phyloP scores from a whole-genome alignment of 2,888 invertebrate species.

The Mantis religiosa region DNA sequence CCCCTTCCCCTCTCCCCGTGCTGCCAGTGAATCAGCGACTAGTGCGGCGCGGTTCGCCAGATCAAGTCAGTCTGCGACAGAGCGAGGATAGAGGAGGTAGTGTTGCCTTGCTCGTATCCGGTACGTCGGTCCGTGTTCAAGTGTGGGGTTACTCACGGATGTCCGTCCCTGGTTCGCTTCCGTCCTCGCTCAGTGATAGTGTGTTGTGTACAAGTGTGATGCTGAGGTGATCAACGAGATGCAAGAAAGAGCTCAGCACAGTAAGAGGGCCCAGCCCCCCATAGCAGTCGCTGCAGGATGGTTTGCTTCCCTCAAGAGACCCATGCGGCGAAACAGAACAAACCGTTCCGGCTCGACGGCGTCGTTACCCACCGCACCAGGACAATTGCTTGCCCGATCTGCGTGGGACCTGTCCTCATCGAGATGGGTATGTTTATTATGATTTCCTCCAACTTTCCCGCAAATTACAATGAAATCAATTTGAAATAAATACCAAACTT shows the following conservation, averaged over 20 bases:
- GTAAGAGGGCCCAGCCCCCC: constrained; percentile 18
- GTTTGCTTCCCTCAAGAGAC: constrained; percentile 74
- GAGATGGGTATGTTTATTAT: neutral
- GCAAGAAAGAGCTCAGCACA: neutral
- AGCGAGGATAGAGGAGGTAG: neutral
- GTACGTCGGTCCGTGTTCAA: too few relatives aligned
- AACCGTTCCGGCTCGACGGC: constrained; percentile 40
- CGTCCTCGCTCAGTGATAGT: neutral
- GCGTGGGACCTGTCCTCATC: constrained; percentile 57
- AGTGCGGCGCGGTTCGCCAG: too few relatives aligned
- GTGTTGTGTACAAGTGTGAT: constrained; percentile 8
- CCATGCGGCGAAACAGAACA: constrained; percentile 44
- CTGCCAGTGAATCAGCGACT: neutral
- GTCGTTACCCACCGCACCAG: constrained; percentile 28
- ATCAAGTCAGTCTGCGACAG: neutral
- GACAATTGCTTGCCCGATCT: constrained; percentile 43
- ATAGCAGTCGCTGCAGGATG: constrained; percentile 59
- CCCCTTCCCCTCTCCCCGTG: too few relatives aligned
- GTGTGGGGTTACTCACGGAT: neutral
- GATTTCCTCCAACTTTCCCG: too few relatives aligned
- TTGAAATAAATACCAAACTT: too few relatives aligned
- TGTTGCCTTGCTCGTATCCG: neutral
- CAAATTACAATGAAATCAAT: too few relatives aligned
- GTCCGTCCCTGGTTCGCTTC: neutral
- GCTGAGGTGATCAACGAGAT: neutral